Base-by-base conservation (phyloP, 2,888 invertebrate species). In the Pseudococcus jackbeardsleyi region DNA sequence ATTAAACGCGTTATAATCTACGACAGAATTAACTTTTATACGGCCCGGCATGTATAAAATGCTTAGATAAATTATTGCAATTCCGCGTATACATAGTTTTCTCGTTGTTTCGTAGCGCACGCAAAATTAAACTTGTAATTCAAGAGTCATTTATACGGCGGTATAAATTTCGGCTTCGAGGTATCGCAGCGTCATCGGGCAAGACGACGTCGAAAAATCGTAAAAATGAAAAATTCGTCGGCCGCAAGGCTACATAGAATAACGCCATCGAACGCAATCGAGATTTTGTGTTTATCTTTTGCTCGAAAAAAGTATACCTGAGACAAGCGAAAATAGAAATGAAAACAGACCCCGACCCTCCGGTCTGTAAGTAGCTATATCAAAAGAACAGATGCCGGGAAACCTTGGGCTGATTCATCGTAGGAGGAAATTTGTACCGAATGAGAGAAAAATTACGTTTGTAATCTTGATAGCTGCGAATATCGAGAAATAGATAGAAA, bases 191-290 rank as follows among this genome's bases (percentile, higher is more conserved):
- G 19, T 8, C 50, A 50, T 6, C 59, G 19, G 6, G 19, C n/a
- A 19, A 59, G 59, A 19, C 59, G 59, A 59, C 72, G 72, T 39
- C 72, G 33, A n/a, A 42, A 79, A 79, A 42, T 79, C 46, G 79
- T 79, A 79, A 79, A 79, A 79, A 79, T 79, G 79, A 79, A 79
- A 79, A 79, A 79, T 79, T 79, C 9, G n/a, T 42, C n/a, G n/a
- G 68, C 33, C 59, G 59, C 33, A 72, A 42, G 79, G 79, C 79
- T 42, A 42, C 79, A 42, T 79, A 79, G 42, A 42, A 79, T 42
- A 79, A 79, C 79, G 46, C 19, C 79, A 42, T 79, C 79, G 42
- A 79, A 79, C 79, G 19, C 46, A 79, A 46, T 79, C 79, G 79
- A 7, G 79, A 79, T 42, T 46, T n/a, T 4, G 19, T 42, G 42